phyloP scores from a whole-genome alignment of 2,797 vertebrate genomes.

The Chaunax sp. region DNA sequence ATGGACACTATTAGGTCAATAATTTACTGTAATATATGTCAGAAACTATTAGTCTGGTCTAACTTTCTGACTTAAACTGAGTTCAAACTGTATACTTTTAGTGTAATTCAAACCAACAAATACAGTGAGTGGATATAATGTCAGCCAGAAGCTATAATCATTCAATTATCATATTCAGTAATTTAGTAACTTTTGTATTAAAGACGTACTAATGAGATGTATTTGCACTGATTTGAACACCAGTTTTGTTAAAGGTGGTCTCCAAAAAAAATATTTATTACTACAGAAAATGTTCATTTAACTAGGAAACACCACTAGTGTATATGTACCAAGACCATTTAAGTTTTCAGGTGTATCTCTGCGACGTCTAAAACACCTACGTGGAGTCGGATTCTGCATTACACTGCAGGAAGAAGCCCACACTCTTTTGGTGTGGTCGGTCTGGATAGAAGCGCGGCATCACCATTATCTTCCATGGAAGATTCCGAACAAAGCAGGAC shows the following conservation, averaged over 20 bases:
- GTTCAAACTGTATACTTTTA: too few species aligned
- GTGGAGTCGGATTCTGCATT: conserved; percentile 99
- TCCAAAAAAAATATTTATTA: background rate
- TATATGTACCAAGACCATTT: background rate
- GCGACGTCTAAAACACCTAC: conserved; percentile 81
- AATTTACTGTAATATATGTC: too few species aligned
- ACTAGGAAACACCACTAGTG: background rate
- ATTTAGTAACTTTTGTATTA: too few species aligned
- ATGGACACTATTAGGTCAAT: too few species aligned
- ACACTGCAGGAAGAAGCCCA: conserved; percentile 99
- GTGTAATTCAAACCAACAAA: too few species aligned
- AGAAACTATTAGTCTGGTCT: too few species aligned
- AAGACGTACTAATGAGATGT: background rate
- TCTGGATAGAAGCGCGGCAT: conserved; percentile 99
- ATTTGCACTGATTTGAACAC: background rate
- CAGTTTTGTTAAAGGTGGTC: background rate
- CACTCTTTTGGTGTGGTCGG: conserved; percentile 98
- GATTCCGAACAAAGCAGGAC: conserved; percentile 98
- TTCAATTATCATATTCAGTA: too few species aligned
- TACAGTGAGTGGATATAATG: too few species aligned
- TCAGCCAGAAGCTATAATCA: too few species aligned
- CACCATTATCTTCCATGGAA: conserved; percentile 99
- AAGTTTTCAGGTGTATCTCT: background rate
- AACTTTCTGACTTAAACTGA: too few species aligned
- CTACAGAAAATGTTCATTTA: background rate